Percentiles rank a stretch among this genome's conserved stretches.
phyloP scores from a whole-genome alignment of 2,888 invertebrate genomes.

The Drosophila mayaguana region DNA sequence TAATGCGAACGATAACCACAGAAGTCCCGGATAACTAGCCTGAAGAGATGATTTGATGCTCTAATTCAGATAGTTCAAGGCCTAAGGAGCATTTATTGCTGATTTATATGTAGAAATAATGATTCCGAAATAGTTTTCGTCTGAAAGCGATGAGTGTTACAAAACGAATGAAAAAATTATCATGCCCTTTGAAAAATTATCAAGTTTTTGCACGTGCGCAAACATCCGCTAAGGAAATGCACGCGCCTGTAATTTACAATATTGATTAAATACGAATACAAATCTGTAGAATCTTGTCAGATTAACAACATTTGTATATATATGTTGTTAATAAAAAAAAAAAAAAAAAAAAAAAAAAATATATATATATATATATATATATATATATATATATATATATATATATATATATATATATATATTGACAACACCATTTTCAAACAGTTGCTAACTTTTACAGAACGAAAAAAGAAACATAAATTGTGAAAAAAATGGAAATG shows the following conservation, averaged over 20 bases:
- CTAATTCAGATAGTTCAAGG: background rate
- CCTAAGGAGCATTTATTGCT: background rate
- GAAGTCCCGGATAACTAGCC: slow-evolving; percentile 13
- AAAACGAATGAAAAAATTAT: background rate
- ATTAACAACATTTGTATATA: slow-evolving; percentile 25
- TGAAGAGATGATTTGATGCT: background rate
- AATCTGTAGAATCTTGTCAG: slow-evolving; percentile 7
- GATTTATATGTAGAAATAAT: background rate
- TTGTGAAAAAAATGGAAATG: slow-evolving; percentile 39
- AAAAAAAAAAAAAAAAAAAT: too few species aligned
- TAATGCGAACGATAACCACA: background rate
- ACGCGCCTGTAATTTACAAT: slow-evolving; percentile 22
- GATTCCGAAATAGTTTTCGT: background rate
- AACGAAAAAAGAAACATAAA: slow-evolving; percentile 16
- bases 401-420: too few species aligned
- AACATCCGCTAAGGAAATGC: slow-evolving; percentile 13
- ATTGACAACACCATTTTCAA: slow-evolving; percentile 9
- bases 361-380: slow-evolving; percentile 2
- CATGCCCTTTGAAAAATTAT: background rate
- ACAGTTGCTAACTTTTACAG: slow-evolving; percentile 19
- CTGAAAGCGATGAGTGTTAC: background rate
- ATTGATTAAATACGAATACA: background rate
- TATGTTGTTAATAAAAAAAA: too few species aligned
- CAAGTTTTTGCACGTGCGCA: background rate
- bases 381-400: too few species aligned